A percentile compares a stretch with the other conserved stretches of the same genome.
Evolutionary conservation across 2,888 invertebrate genomes (phyloP).

Genomic region (Polydrusus tereticollis): DNA sequence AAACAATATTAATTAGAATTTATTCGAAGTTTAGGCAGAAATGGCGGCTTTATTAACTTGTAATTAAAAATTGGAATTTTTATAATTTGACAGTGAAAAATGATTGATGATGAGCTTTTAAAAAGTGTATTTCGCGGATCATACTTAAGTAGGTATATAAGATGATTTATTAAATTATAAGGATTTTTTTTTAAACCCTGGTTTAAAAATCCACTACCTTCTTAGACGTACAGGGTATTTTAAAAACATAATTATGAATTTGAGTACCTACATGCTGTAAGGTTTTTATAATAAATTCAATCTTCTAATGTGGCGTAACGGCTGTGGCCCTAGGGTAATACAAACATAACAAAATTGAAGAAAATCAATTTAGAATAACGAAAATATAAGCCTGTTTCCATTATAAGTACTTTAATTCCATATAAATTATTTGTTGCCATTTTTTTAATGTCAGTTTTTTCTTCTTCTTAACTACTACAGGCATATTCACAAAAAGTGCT

Average conservation of each 20-base stretch:
- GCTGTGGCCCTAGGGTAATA: too few species aligned
- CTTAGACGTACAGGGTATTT: neutral
- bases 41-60: conserved; percentile 15
- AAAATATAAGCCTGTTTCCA: too few species aligned
- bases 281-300: too few species aligned
- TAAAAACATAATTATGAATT: neutral
- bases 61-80: conserved; percentile 21
- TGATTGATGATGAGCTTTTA: conserved; percentile 15
- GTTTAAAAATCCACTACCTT: neutral
- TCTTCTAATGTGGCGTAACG: too few species aligned
- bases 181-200: neutral
- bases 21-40: conserved; percentile 14
- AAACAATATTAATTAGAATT: conserved; percentile 32
- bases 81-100: conserved; percentile 18
- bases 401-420: too few species aligned
- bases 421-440: too few species aligned
- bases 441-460: too few species aligned
- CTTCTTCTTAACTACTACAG: too few species aligned
- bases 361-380: neutral
- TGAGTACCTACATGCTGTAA: too few species aligned
- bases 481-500: too few species aligned
- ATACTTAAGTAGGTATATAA: conserved; percentile 1
- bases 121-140: neutral
- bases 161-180: conserved; percentile 9
- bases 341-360: too few species aligned